Percentiles rank a stretch among this genome's conserved stretches.
phyloP scores from a whole-genome alignment of 1,140 invertebrate species.

The Neodiprion pinetum region DNA sequence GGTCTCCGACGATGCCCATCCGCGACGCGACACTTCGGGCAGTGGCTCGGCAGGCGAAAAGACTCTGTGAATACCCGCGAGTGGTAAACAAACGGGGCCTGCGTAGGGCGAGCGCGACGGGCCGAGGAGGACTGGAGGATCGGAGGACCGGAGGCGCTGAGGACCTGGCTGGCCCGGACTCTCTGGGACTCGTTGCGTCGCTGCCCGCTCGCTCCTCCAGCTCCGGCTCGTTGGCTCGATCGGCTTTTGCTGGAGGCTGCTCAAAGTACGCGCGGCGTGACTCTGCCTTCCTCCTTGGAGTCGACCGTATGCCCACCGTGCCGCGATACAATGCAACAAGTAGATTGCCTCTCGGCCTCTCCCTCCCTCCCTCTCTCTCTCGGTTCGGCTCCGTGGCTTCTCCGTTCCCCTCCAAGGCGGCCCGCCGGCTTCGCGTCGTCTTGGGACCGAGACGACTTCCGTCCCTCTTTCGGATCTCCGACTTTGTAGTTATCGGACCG shows the following conservation, averaged over 20 bases:
- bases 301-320: neutral
- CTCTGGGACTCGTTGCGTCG: neutral
- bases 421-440: too few relatives aligned
- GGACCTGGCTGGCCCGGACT: neutral
- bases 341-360: neutral
- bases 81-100: neutral
- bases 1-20: too few relatives aligned
- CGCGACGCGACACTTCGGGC: too few relatives aligned
- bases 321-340: slow-evolving; percentile 7
- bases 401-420: neutral
- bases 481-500: too few relatives aligned
- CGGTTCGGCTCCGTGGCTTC: neutral
- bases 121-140: slow-evolving; percentile 4
- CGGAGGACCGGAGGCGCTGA: neutral
- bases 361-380: neutral
- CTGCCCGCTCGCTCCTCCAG: neutral
- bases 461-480: too few relatives aligned
- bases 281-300: neutral
- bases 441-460: too few relatives aligned
- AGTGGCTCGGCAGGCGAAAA: too few relatives aligned
- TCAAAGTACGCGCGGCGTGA: neutral
- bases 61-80: neutral
- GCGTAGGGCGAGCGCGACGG: slow-evolving; percentile 2
- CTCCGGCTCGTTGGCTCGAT: neutral
- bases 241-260: neutral